Evolutionary conservation across 2,888 invertebrate genomes (phyloP).

Genomic region (Drosophila rellima): DNA sequence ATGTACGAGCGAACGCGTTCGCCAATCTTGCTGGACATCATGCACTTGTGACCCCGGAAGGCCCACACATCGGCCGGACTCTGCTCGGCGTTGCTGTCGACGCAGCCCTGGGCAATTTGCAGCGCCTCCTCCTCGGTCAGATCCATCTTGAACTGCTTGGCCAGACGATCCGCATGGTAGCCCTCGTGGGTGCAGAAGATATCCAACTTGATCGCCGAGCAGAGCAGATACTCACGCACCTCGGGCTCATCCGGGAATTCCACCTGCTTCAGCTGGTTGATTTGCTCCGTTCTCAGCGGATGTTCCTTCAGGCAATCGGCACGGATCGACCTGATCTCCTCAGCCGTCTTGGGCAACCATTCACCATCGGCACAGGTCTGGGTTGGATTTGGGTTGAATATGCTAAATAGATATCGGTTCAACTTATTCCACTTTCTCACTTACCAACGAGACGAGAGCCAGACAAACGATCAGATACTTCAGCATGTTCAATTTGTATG

Average conservation of each 20-base stretch:
- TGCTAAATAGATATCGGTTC: no score
- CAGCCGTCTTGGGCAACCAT: constrained; percentile 78
- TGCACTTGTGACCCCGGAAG: constrained; percentile 83
- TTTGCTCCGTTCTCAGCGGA: constrained; percentile 65
- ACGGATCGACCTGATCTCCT: constrained; percentile 78
- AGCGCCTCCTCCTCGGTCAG: constrained; percentile 79
- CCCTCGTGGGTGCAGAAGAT: constrained; percentile 79
- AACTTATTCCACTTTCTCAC: constrained; percentile 37
- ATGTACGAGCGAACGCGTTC: constrained; percentile 77
- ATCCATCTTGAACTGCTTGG: constrained; percentile 83
- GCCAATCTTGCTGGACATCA: constrained; percentile 82
- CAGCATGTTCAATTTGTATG: constrained; percentile 44
- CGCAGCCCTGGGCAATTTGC: constrained; percentile 79
- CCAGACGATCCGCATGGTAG: constrained; percentile 82
- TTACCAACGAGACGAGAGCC: constrained; percentile 63
- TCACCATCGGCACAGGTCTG: constrained; percentile 75
- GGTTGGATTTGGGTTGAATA: no score
- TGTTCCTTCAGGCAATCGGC: constrained; percentile 72
- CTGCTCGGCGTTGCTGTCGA: constrained; percentile 79
- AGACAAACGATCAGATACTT: constrained; percentile 62
- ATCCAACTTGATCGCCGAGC: constrained; percentile 76
- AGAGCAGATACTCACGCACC: constrained; percentile 81
- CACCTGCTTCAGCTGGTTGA: constrained; percentile 70
- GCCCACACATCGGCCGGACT: constrained; percentile 82
- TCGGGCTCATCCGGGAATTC: constrained; percentile 77